These are phyloP conservation scores for Onychomys torridus DNA, from an alignment of 2,797 vertebrate species.

Conservation along the genomic window DNA sequence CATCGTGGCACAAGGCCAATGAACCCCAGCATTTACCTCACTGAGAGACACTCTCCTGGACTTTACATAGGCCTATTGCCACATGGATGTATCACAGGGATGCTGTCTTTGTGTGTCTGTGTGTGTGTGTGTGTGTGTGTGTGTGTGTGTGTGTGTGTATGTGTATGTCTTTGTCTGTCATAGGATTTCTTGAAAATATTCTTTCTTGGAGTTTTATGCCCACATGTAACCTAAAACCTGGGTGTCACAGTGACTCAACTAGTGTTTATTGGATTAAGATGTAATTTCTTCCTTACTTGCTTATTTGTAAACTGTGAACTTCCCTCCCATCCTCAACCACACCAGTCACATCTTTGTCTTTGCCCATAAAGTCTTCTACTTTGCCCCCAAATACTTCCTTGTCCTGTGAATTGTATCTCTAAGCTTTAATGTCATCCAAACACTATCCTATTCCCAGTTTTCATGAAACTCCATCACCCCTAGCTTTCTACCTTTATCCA, in stretches of 20 bases:
- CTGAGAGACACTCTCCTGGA: neutral
- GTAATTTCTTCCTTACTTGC: neutral
- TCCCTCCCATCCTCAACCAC: too few relatives aligned
- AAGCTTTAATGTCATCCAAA: neutral
- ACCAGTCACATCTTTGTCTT: neutral
- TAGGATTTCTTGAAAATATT: neutral
- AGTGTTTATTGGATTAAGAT: neutral
- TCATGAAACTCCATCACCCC: neutral
- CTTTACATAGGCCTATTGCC: neutral
- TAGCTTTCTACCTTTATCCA: neutral
- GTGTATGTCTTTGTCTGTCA: neutral
- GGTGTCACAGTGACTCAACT: neutral
- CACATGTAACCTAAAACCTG: neutral
- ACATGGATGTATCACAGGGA: rapidly evolving
- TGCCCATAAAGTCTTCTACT: neutral
- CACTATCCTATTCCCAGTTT: neutral
- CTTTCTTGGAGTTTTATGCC: neutral
- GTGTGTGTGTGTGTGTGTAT: too few relatives aligned
- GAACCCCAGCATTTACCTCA: neutral
- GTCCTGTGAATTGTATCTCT: neutral
- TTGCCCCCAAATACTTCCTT: neutral
- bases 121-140: too few relatives aligned
- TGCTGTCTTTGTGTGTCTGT: too few relatives aligned
- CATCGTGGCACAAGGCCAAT: too few relatives aligned
- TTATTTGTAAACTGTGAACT: neutral